Percentiles rank a stretch among this genome's conserved stretches.
Conservation (phyloP, 2,113 vertebrate species). For the Rhabdomys dilectus region DNA sequence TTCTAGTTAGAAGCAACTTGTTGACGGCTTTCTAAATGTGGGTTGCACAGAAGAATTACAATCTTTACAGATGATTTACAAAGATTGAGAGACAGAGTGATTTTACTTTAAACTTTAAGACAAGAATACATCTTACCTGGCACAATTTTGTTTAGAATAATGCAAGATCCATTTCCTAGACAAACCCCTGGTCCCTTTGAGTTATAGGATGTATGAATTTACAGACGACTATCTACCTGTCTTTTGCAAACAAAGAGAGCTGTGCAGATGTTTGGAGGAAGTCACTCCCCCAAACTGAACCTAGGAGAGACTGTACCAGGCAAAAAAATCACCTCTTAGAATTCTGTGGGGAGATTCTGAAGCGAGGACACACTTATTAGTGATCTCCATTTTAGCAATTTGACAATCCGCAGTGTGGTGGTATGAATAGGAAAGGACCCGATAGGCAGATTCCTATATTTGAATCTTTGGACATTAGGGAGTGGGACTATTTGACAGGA, state of each 20-base stretch:
- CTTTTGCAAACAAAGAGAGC: conserved; percentile 29
- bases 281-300: background rate
- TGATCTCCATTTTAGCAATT: background rate
- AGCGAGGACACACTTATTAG: background rate
- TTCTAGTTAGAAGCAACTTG: background rate
- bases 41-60: background rate
- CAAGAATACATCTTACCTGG: background rate
- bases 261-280: conserved; percentile 41
- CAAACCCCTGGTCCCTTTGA: conserved; percentile 45
- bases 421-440: background rate
- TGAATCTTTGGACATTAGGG: background rate
- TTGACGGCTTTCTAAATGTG: background rate
- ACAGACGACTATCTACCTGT: background rate
- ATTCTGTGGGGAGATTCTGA: background rate
- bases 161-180: background rate
- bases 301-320: background rate
- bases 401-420: background rate
- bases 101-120: conserved; percentile 44
- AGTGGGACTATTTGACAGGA: background rate
- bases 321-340: conserved; percentile 15
- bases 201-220: conserved; percentile 36
- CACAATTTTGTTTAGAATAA: background rate
- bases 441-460: background rate
- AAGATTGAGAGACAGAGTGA: background rate
- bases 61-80: background rate